Conservation (phyloP, 2,797 vertebrate species). For the Brachyrhaphis roseni region DNA sequence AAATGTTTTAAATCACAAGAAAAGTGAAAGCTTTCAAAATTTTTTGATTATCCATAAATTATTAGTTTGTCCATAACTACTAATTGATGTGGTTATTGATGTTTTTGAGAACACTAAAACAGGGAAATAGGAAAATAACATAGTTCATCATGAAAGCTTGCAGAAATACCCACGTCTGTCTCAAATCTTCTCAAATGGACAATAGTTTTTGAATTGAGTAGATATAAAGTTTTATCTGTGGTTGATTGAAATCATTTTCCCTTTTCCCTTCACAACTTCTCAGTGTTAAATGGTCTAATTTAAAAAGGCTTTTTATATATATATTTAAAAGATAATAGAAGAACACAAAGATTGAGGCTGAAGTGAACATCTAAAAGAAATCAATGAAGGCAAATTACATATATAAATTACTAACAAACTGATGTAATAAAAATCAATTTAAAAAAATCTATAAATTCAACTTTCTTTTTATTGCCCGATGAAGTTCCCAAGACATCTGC, state of each 20-base stretch:
- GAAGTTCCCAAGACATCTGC: neutral
- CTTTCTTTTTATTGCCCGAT: neutral
- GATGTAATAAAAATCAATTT: neutral
- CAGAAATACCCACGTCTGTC: slow-evolving; percentile 32
- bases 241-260: slow-evolving; percentile 10
- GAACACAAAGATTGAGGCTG: neutral
- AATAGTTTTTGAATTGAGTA: slow-evolving; percentile 21
- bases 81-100: neutral
- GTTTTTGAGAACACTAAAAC: slow-evolving; percentile 62
- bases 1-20: neutral
- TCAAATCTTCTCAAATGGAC: slow-evolving; percentile 17
- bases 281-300: neutral
- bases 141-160: no score
- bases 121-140: slow-evolving; percentile 53
- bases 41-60: neutral
- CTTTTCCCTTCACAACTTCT: neutral
- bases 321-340: neutral
- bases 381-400: neutral
- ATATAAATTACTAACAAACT: slow-evolving; percentile 1
- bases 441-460: neutral
- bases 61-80: slow-evolving; percentile 26
- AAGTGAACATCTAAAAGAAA: slow-evolving; percentile 1
- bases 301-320: neutral
- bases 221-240: slow-evolving; percentile 25
- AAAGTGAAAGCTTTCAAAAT: neutral